phyloP scores from a whole-genome alignment of 2,888 invertebrate genomes.

The Zhuqinia jingwanae region DNA sequence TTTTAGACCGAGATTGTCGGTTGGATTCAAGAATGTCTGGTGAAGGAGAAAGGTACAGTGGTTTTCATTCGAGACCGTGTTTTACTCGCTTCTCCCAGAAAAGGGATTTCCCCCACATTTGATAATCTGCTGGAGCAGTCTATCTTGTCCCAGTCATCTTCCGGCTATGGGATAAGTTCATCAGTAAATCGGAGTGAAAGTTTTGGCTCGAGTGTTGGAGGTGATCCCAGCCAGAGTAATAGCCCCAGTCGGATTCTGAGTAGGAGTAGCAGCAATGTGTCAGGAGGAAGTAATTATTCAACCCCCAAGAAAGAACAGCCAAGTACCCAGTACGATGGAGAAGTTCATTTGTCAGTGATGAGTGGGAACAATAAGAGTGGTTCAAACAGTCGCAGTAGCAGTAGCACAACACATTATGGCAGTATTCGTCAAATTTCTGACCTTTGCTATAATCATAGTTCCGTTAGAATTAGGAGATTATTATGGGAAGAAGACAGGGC shows the following conservation, averaged over 20 bases:
- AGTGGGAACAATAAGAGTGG: conserved; percentile 21
- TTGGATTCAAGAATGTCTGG: conserved; percentile 76
- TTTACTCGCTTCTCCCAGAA: conserved; percentile 47
- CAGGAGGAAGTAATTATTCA: conserved; percentile 67
- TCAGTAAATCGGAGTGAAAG: conserved; percentile 74
- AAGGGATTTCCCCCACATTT: conserved; percentile 55
- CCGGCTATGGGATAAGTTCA: conserved; percentile 59
- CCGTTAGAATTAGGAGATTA: conserved; percentile 84
- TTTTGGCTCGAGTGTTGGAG: conserved; percentile 67
- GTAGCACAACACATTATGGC: conserved; percentile 38
- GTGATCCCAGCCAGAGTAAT: conserved; percentile 58
- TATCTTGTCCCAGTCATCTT: conserved; percentile 53
- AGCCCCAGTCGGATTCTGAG: conserved; percentile 69
- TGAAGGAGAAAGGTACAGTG: conserved; percentile 71
- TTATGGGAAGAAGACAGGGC: conserved; percentile 83
- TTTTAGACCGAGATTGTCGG: conserved; percentile 68
- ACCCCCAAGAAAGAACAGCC: conserved; percentile 60
- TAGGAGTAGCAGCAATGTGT: conserved; percentile 66
- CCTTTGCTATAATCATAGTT: conserved; percentile 79
- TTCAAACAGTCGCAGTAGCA: conserved; percentile 52
- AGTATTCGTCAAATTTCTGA: conserved; percentile 78
- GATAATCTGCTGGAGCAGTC: conserved; percentile 56
- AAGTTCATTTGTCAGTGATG: conserved; percentile 55
- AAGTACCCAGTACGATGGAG: conserved; percentile 49
- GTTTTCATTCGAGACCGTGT: conserved; percentile 70